Evolutionary conservation across 1,140 invertebrate genomes (phyloP), one percentile per base, ranked within the genome.

Genomic region (Neelides sp.): DNA sequence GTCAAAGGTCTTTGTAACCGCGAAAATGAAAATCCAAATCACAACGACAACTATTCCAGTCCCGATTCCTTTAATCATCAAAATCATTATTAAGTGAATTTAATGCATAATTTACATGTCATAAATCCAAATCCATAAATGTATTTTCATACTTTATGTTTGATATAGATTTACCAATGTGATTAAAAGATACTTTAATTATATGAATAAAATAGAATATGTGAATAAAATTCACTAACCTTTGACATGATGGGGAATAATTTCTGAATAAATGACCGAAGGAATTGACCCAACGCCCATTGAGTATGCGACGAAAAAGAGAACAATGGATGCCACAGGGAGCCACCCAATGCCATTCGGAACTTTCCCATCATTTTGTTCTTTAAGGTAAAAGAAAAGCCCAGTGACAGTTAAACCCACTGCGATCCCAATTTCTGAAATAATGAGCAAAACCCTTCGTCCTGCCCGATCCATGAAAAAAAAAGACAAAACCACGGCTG

Each of bases 261-360:
- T 47, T n/a, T n/a, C n/a, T n/a, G n/a, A n/a, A n/a, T n/a, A n/a
- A n/a, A n/a, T 86, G 4, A 94, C 69, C 86, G 89, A 91, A 1
- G 90, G 90, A 54, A 94, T 83, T 15, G 41, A 32, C 36, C 50
- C 50, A 12, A 57, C 3, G 5, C 40, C 73, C 10, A 75, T 35
- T n/a, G 68, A 68, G 61, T 72, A 76, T 1, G 65, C 66, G n/a
- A 68, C 56, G 20, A 74, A 71, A 55, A 68, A 76, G 0, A 69
- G 19, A 12, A 73, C 62, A 1, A 75, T 62, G 46, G 68, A 70
- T 4, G 60, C 39, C 2, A 76, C 56, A 12, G 73, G 69, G 3
- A 75, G 48, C 59, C 66, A 64, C 4, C 65, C 66, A 3, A 72
- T 19, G 23, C 40, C 47, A 0, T 48, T 56, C 34, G 61, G 41